These are phyloP conservation scores for Agapetus fuscipes DNA, from an alignment of 2,888 invertebrate genomes.

Conservation along the genomic window DNA sequence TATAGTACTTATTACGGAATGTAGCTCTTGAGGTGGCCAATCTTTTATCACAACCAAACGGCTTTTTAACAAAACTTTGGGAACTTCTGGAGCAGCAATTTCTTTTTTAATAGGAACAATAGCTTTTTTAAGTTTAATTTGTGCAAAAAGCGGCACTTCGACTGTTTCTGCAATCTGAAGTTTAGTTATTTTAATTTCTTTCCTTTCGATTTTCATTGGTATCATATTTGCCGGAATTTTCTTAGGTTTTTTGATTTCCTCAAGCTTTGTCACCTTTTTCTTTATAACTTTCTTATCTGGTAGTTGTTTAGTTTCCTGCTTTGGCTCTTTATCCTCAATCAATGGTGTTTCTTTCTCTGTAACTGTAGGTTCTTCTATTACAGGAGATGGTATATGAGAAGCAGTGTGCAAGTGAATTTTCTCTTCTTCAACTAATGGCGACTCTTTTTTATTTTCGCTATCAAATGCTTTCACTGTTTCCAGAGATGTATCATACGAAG, in stretches of 20 bases:
- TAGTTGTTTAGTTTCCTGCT: background rate
- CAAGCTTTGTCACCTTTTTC: slow-evolving; percentile 12
- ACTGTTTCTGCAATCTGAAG: slow-evolving; percentile 49
- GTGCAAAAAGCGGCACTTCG: slow-evolving; percentile 51
- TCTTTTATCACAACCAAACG: slow-evolving; percentile 51
- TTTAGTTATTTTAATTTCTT: slow-evolving; percentile 50
- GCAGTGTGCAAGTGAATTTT: slow-evolving; percentile 6
- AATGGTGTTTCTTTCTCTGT: background rate
- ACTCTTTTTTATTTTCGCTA: slow-evolving; percentile 19
- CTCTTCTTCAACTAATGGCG: slow-evolving; percentile 22
- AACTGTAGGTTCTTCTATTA: background rate
- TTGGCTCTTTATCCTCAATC: too few species aligned
- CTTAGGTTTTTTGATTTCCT: slow-evolving; percentile 18
- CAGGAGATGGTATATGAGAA: background rate
- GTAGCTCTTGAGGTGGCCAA: slow-evolving; percentile 51
- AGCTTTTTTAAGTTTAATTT: slow-evolving; percentile 58
- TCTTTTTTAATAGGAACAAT: slow-evolving; percentile 41
- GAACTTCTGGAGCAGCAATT: slow-evolving; percentile 36
- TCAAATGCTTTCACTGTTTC: slow-evolving; percentile 18
- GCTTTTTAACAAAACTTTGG: slow-evolving; percentile 61
- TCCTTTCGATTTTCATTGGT: slow-evolving; percentile 50
- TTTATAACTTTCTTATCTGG: background rate
- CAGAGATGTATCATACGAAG: slow-evolving; percentile 17
- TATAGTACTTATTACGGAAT: slow-evolving; percentile 42
- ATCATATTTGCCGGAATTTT: slow-evolving; percentile 27